Conservation (phyloP, 2,113 vertebrate species). For the Psephotus haematonotus region DNA sequence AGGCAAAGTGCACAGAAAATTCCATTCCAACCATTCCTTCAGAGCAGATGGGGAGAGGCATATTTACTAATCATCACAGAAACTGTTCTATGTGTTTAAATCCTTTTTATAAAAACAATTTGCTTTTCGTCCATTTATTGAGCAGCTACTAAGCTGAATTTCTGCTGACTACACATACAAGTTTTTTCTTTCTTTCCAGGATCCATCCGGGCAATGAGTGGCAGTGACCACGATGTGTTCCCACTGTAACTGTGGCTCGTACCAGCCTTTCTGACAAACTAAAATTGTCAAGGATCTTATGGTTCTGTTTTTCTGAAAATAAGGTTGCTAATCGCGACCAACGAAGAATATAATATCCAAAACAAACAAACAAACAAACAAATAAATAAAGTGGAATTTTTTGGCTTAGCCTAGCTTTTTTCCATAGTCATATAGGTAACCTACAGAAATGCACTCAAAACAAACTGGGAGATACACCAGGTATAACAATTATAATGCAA, state of each 20-base stretch:
- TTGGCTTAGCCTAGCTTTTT: not conserved
- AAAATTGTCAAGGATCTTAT: not conserved
- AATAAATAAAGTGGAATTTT: not conserved
- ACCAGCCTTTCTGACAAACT: not conserved
- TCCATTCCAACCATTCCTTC: conserved; percentile 24
- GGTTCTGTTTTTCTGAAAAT: not conserved
- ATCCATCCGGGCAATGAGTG: not conserved
- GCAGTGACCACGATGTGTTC: not conserved
- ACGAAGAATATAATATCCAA: not conserved
- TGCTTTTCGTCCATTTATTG: not conserved
- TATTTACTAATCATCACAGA: conserved; percentile 12
- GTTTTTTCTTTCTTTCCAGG: not conserved
- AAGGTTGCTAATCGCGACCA: not conserved
- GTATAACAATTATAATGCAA: not conserved
- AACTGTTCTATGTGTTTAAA: not conserved
- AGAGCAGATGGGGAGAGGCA: conserved; percentile 6
- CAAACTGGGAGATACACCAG: not conserved
- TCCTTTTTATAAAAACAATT: not conserved
- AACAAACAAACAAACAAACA: not conserved
- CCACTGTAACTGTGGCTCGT: not conserved
- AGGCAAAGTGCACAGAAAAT: conserved; percentile 36
- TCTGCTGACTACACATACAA: not conserved
- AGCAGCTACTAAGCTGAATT: not conserved
- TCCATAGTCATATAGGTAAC: not conserved
- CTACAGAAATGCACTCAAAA: not conserved